These are phyloP conservation scores for Amphimedon queenslandica DNA, from an alignment of 37 sponge, comb jelly and placozoan genomes.

Conservation along the genomic window DNA sequence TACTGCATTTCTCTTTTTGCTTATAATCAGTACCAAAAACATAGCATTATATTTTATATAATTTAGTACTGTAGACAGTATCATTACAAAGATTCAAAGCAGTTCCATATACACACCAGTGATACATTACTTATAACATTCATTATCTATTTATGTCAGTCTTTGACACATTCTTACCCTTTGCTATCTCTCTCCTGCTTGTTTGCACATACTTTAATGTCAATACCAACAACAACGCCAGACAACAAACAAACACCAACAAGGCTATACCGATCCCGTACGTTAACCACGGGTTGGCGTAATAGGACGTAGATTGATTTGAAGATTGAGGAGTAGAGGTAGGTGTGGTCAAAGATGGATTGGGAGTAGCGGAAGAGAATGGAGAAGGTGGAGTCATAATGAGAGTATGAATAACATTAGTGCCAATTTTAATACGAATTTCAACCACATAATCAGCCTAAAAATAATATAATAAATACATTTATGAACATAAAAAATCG, in stretches of 20 bases:
- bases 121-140: no score
- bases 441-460: not conserved
- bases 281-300: not conserved
- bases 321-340: not conserved
- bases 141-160: no score
- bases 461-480: no score
- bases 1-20: no score
- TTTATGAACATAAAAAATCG: no score
- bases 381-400: not conserved
- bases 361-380: not conserved
- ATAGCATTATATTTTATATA: no score
- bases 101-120: no score
- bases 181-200: conserved; percentile 36
- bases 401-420: not conserved
- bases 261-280: conserved; percentile 29
- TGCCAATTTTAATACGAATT: not conserved
- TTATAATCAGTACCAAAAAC: no score
- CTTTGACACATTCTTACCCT: conserved; percentile 22
- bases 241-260: conserved; percentile 6
- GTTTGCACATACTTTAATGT: conserved; percentile 44
- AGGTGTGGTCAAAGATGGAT: no score
- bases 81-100: no score
- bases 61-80: no score
- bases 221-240: conserved; percentile 21
- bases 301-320: not conserved